Base-by-base conservation (phyloP, 2,888 invertebrate genomes). In the Tetragnatha montana region DNA sequence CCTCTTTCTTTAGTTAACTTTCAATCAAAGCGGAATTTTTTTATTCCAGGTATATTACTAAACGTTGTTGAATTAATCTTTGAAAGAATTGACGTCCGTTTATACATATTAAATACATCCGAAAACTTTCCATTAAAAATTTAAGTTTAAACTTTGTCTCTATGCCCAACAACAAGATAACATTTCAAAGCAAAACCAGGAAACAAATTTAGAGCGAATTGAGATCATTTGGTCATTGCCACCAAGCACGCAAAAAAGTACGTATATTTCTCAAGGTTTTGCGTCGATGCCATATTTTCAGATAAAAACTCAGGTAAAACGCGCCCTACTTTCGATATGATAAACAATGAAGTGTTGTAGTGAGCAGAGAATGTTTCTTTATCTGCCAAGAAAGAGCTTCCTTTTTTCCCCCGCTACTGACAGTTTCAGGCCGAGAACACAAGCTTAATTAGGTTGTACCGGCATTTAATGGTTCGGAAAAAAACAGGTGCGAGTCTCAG, bases 251-350 rank as follows among this genome's bases (percentile, higher is more conserved):
- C 0, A 19, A 76, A 76, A 75, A 50, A 19, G n/a, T n/a, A n/a
- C n/a, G n/a, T n/a, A n/a, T 8, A n/a, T 50, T 19, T 19, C 17
- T 76, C 7, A 6, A 6, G 0, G 12, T 14, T 10, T 68, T 69
- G 47, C 69, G 22, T 21, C 21, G 71, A 17, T 82, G 22, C 51
- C 19, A 82, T 60, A 82, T 82, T 82, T 82, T 51, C 17, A 51
- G 73, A 73, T 82, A 82, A 81, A 73, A 73, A 50, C 73, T 71
- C 81, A 82, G 81, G 73, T 73, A 82, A 82, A 82, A 82, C 81
- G 73, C 73, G 81, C 50, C 71, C 81, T 51, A 82, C 81, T 82
- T 82, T 82, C 50, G 71, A 74, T 82, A 82, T 82, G 73, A 82
- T 60, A 74, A 82, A 82, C 81, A 82, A 82, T 82, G 81, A 21